These are phyloP conservation scores for Hestina assimilis DNA, from an alignment of 1,140 invertebrate species.

Conservation along the genomic window DNA sequence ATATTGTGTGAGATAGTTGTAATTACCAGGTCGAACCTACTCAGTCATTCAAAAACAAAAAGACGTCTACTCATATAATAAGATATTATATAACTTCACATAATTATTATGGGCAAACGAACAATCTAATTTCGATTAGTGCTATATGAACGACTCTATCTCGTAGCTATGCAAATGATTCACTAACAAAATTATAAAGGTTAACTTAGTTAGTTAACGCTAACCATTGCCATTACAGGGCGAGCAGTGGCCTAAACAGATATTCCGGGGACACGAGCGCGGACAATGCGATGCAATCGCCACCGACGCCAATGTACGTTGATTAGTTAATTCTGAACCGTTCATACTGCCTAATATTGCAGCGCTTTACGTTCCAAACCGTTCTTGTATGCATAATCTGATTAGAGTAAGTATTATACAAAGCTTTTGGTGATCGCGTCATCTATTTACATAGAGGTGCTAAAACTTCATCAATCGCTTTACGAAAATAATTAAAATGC, in stretches of 20 bases:
- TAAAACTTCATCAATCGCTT: constrained; percentile 11
- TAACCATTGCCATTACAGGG: constrained; percentile 66
- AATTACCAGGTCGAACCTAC: no score
- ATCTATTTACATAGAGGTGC: constrained; percentile 48
- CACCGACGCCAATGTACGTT: constrained; percentile 69
- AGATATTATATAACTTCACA: no score
- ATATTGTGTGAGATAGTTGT: no score
- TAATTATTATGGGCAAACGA: no score
- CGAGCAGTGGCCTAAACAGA: constrained; percentile 73
- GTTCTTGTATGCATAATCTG: constrained; percentile 77
- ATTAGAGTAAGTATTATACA: constrained; percentile 74
- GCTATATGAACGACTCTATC: constrained; percentile 13
- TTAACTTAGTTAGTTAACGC: constrained; percentile 63
- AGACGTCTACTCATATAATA: no score
- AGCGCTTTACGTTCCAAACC: constrained; percentile 58
- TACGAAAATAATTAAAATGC: constrained; percentile 18
- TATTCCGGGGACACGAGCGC: constrained; percentile 70
- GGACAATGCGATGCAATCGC: constrained; percentile 73
- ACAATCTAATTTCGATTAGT: neutral
- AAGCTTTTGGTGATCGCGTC: constrained; percentile 59
- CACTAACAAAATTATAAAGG: constrained; percentile 49
- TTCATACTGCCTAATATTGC: constrained; percentile 67
- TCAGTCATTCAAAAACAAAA: no score
- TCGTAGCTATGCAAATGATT: constrained; percentile 40
- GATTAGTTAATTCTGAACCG: constrained; percentile 74